These are phyloP conservation scores for Arnoldichthys spilopterus DNA, from an alignment of 2,797 vertebrate genomes.

Conservation along the genomic window DNA sequence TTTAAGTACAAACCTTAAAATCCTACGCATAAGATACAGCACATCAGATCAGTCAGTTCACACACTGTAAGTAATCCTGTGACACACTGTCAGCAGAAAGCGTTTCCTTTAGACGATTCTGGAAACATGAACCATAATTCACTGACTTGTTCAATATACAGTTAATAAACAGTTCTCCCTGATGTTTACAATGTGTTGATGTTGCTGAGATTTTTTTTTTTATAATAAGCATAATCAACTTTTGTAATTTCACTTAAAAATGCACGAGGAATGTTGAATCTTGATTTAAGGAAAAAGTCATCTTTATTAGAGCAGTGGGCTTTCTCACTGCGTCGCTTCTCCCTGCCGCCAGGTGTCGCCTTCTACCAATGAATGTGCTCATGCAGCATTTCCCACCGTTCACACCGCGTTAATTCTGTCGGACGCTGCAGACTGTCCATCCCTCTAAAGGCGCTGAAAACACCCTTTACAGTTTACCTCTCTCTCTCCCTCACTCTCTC, in stretches of 20 bases:
- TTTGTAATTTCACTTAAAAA: neutral
- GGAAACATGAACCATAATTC: neutral
- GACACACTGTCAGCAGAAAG: neutral
- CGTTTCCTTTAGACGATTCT: neutral
- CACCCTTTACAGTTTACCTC: neutral
- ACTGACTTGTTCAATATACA: no score
- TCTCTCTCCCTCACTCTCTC: neutral
- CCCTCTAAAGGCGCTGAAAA: slow-evolving; percentile 30
- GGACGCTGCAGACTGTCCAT: slow-evolving; percentile 46
- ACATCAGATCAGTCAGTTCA: neutral
- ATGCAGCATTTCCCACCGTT: slow-evolving; percentile 24
- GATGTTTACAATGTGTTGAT: neutral
- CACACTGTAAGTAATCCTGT: neutral
- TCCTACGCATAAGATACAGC: neutral
- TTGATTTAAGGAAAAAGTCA: neutral
- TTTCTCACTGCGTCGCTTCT: slow-evolving; percentile 30
- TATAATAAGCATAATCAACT: no score
- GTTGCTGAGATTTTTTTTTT: no score
- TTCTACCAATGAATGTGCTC: slow-evolving; percentile 43
- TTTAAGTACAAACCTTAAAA: no score
- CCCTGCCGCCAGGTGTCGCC: slow-evolving; percentile 56
- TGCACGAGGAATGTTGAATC: neutral
- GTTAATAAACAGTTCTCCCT: no score
- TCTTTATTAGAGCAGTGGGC: neutral
- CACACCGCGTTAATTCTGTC: slow-evolving; percentile 51